Percentiles rank a stretch among this genome's conserved stretches.
These are phyloP conservation scores for Candoia aspera DNA, from an alignment of 2,113 vertebrate species.

Conservation along the genomic window DNA sequence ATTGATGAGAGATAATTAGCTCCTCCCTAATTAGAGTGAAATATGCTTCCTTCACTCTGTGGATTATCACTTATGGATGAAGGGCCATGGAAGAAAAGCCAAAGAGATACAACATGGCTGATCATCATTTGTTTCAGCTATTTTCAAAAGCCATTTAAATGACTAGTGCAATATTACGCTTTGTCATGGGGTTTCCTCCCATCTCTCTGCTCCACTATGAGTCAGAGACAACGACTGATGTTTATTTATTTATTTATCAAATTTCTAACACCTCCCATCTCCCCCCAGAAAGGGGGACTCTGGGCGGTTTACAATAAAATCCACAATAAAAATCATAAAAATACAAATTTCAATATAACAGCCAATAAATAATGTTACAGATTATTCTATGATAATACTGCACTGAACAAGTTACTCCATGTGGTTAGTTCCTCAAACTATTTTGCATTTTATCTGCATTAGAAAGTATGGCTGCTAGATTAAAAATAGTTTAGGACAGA, in stretches of 20 bases:
- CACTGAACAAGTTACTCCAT: neutral
- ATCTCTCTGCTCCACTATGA: conserved; percentile 6
- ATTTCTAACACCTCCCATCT: no score
- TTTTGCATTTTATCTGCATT: neutral
- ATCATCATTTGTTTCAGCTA: conserved; percentile 72
- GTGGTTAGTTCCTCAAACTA: conserved; percentile 1
- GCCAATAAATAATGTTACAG: no score
- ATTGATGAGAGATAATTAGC: conserved; percentile 72
- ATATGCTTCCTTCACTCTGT: conserved; percentile 61
- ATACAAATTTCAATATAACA: no score
- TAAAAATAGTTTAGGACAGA: neutral
- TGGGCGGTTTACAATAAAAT: no score
- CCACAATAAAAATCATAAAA: no score
- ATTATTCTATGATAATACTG: neutral
- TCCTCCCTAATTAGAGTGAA: conserved; percentile 73
- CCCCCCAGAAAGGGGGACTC: no score
- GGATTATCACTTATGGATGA: conserved; percentile 68
- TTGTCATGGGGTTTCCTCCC: neutral
- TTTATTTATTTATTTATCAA: no score
- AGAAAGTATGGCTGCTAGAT: conserved; percentile 11
- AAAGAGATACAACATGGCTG: conserved; percentile 59
- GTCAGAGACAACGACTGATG: conserved; percentile 47
- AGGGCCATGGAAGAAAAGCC: conserved; percentile 65
- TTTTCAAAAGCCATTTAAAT: conserved; percentile 72
- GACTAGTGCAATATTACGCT: conserved; percentile 61